These are phyloP conservation scores for Illadopsis cleaveri DNA, from an alignment of 2,113 vertebrate genomes.

Conservation along the genomic window DNA sequence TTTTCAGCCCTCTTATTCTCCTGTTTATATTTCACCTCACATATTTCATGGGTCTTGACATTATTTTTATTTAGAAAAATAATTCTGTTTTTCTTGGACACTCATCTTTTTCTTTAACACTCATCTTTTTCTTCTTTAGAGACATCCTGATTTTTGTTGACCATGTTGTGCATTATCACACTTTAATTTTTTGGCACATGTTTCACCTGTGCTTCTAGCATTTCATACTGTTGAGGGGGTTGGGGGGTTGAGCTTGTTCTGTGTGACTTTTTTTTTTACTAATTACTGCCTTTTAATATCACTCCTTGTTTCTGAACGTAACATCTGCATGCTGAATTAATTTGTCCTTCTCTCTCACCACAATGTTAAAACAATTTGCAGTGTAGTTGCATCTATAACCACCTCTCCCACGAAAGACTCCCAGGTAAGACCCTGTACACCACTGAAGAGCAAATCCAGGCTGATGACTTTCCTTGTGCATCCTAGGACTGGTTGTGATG, in stretches of 20 bases:
- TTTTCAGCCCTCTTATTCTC: background rate
- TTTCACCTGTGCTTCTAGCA: background rate
- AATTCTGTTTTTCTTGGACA: background rate
- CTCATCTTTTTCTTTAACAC: background rate
- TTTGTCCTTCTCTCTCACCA: background rate
- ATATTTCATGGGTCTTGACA: background rate
- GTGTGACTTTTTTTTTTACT: background rate
- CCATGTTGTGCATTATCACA: background rate
- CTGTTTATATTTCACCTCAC: background rate
- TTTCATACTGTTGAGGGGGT: background rate
- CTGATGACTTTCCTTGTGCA: background rate
- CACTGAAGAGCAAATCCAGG: background rate
- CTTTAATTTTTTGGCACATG: background rate
- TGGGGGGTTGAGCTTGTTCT: background rate
- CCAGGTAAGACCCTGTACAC: background rate
- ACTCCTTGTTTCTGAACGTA: background rate
- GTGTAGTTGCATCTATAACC: background rate
- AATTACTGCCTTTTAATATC: background rate
- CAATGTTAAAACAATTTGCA: background rate
- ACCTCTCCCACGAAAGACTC: background rate
- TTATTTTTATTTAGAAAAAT: background rate
- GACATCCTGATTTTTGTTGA: background rate
- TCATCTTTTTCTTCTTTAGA: background rate
- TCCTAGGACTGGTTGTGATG: background rate
- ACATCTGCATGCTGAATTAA: background rate